Evolutionary conservation across 2,888 invertebrate genomes (phyloP).

Genomic region (Automeris io): DNA sequence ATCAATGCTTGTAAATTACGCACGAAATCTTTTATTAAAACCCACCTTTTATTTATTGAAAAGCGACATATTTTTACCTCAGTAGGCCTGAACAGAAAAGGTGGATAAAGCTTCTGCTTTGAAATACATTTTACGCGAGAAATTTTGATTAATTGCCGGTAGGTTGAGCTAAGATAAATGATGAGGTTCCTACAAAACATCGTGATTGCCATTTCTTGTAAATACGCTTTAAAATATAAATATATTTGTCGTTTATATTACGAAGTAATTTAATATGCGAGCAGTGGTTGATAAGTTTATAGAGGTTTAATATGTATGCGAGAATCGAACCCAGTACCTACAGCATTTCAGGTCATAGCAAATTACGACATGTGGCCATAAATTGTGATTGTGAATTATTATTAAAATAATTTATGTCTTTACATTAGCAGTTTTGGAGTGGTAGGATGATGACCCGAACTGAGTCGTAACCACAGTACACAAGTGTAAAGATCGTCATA

Average conservation of each 20-base stretch:
- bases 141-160: slow-evolving; percentile 1
- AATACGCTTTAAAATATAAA: neutral
- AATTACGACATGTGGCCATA: no score
- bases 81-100: neutral
- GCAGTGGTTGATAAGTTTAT: no score
- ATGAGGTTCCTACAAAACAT: neutral
- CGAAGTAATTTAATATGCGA: neutral
- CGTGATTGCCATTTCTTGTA: slow-evolving; percentile 1
- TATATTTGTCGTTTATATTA: neutral
- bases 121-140: slow-evolving; percentile 1
- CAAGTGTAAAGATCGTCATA: no score
- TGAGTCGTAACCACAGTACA: no score
- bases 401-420: no score
- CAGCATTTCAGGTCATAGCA: no score
- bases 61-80: neutral
- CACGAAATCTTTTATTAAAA: neutral
- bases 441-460: no score
- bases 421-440: no score
- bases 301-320: no score
- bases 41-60: neutral
- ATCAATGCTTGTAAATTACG: neutral
- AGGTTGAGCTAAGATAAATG: slow-evolving; percentile 1
- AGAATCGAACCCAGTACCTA: no score
- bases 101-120: slow-evolving; percentile 1
- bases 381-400: no score